Percentiles rank a stretch among this genome's conserved stretches.
Conservation (phyloP, 2,888 invertebrate genomes). For the Schizotus pectinicornis region DNA sequence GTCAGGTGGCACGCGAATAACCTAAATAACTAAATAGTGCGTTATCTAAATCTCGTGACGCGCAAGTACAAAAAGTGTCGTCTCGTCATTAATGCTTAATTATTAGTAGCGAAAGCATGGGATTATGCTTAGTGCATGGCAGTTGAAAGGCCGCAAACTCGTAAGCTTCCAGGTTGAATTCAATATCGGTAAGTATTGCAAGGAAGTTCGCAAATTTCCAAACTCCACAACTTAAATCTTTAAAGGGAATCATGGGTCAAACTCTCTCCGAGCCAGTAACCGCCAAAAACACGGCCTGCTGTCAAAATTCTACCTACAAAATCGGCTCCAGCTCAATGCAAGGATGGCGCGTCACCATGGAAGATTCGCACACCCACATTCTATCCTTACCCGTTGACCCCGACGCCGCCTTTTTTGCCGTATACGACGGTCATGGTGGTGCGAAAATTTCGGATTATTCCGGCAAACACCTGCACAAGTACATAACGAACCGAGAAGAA, state of each 20-base stretch:
- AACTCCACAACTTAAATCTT: not conserved
- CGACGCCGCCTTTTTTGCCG: conserved; percentile 90
- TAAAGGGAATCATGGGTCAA: conserved; percentile 80
- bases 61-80: conserved; percentile 22
- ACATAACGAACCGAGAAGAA: conserved; percentile 80
- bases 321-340: conserved; percentile 99
- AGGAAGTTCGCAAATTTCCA: conserved; percentile 3
- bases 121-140: conserved; percentile 17
- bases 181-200: conserved; percentile 12
- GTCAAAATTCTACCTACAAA: conserved; percentile 71
- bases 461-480: conserved; percentile 93
- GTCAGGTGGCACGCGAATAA: too few relatives aligned
- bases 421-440: conserved; percentile 96
- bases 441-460: conserved; percentile 81
- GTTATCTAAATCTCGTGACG: conserved; percentile 37
- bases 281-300: conserved; percentile 81
- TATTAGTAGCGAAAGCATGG: conserved; percentile 9
- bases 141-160: conserved; percentile 15
- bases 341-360: conserved; percentile 99
- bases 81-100: conserved; percentile 14
- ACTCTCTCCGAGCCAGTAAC: conserved; percentile 97
- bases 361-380: conserved; percentile 97
- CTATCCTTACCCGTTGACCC: conserved; percentile 92
- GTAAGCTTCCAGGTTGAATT: conserved; percentile 2
- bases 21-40: conserved; percentile 37